These are phyloP conservation scores for Watsonalla cultraria DNA, from an alignment of 2,888 invertebrate species.

Conservation along the genomic window DNA sequence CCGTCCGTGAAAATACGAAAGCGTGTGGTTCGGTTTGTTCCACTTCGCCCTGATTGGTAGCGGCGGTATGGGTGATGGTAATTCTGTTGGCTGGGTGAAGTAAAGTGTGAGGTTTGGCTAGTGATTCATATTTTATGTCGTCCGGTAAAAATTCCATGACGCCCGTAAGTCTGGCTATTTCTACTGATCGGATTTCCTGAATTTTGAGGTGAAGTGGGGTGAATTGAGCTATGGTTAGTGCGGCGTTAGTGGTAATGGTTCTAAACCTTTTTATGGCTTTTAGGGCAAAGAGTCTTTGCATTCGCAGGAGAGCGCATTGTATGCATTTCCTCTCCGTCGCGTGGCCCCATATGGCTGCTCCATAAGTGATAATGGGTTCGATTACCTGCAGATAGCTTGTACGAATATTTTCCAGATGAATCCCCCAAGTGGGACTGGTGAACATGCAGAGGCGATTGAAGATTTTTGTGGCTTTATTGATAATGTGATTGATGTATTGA, in stretches of 20 bases:
- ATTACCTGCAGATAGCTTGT: constrained; percentile 12
- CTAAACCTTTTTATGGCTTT: constrained; percentile 11
- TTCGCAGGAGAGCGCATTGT: not conserved
- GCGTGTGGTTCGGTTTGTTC: too few species aligned
- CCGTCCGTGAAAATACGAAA: too few species aligned
- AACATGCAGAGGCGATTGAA: constrained; percentile 3
- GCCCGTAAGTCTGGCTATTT: not conserved
- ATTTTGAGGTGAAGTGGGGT: constrained; percentile 11
- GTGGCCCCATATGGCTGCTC: constrained; percentile 10
- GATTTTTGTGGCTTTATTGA: constrained; percentile 5
- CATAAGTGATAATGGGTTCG: constrained; percentile 15
- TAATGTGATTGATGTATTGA: constrained; percentile 1
- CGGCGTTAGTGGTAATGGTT: constrained; percentile 8
- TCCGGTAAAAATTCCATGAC: not conserved
- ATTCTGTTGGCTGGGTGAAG: constrained; percentile 1
- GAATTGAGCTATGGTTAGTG: constrained; percentile 11
- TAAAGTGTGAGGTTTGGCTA: not conserved
- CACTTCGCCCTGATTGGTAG: too few species aligned
- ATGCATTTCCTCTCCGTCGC: constrained; percentile 1
- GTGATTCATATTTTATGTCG: constrained; percentile 2
- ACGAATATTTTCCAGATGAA: constrained; percentile 6
- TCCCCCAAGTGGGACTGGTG: constrained; percentile 8
- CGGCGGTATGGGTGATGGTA: too few species aligned
- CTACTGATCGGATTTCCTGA: not conserved
- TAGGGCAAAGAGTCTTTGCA: constrained; percentile 14